Evolutionary conservation across 2,888 invertebrate genomes (phyloP).

Genomic region (Dicycla oo): DNA sequence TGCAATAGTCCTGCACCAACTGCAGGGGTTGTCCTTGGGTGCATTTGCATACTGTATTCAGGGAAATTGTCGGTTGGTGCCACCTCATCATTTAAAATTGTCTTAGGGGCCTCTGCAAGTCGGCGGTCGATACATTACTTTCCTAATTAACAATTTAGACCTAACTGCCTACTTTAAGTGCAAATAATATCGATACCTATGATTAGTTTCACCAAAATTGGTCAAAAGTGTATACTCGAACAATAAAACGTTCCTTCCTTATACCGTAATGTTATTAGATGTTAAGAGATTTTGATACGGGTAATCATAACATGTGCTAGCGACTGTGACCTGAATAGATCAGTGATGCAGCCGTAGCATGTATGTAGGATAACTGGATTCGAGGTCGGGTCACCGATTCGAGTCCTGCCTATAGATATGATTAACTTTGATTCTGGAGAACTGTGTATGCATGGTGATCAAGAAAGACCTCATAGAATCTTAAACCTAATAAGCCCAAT

Average conservation of each 20-base stretch:
- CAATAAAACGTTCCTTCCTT: neutral
- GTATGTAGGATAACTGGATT: neutral
- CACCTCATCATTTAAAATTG: no score
- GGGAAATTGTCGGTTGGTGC: no score
- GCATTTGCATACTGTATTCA: no score
- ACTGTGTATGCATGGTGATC: neutral
- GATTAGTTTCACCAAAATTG: slow-evolving; percentile 16
- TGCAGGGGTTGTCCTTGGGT: no score
- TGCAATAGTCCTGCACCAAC: no score
- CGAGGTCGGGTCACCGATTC: slow-evolving; percentile 25
- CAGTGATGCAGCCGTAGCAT: slow-evolving; percentile 21
- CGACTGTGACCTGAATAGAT: slow-evolving; percentile 40
- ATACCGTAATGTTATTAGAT: slow-evolving; percentile 16
- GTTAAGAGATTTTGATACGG: slow-evolving; percentile 31
- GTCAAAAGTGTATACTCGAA: neutral
- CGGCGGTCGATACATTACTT: no score
- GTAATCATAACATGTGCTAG: slow-evolving; percentile 33
- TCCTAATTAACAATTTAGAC: no score
- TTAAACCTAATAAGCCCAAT: no score
- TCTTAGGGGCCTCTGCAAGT: no score
- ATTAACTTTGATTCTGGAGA: neutral
- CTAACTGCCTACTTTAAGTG: no score
- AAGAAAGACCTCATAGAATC: neutral
- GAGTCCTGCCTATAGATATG: neutral
- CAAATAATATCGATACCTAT: no score